Conservation (phyloP, 30 jellyfish, hydroid and myxozoan genomes). For the Haliclystus octoradiatus region DNA sequence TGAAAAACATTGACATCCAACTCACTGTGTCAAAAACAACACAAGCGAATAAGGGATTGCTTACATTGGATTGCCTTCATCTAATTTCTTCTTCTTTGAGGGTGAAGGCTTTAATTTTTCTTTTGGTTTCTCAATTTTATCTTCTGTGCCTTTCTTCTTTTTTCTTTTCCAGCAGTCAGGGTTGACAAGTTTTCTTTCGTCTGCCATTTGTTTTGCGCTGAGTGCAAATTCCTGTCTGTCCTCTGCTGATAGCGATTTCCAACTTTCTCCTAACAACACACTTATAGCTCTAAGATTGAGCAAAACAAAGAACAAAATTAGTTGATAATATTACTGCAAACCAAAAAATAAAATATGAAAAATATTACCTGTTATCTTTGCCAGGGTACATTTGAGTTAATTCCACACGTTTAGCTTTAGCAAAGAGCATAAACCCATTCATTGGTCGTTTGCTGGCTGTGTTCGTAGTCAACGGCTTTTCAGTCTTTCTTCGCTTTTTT, state of each 20-base stretch:
- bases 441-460: constrained; percentile 87
- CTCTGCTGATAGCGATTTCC: constrained; percentile 71
- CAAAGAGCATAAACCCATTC: constrained; percentile 99
- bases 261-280: constrained; percentile 84
- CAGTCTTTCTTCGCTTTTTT: constrained; percentile 7
- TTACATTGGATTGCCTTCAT: too few relatives aligned
- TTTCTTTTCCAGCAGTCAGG: constrained; percentile 99
- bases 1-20: too few relatives aligned
- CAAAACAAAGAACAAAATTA: too few relatives aligned
- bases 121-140: background rate
- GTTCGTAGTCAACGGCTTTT: constrained; percentile 19
- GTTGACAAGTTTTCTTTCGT: constrained; percentile 79
- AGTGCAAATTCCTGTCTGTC: constrained; percentile 78
- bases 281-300: constrained; percentile 60
- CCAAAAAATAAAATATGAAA: background rate
- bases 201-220: constrained; percentile 96
- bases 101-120: background rate
- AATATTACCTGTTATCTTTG: constrained; percentile 88
- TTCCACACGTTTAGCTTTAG: constrained; percentile 77
- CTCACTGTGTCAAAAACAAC: too few relatives aligned
- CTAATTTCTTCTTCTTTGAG: too few relatives aligned
- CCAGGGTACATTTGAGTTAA: constrained; percentile 85
- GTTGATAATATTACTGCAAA: background rate
- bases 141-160: constrained; percentile 66
- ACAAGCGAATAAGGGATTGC: too few relatives aligned